Percentiles rank a stretch among this genome's conserved stretches.
phyloP scores from a whole-genome alignment of 2,113 vertebrate species.

The Suncus etruscus region DNA sequence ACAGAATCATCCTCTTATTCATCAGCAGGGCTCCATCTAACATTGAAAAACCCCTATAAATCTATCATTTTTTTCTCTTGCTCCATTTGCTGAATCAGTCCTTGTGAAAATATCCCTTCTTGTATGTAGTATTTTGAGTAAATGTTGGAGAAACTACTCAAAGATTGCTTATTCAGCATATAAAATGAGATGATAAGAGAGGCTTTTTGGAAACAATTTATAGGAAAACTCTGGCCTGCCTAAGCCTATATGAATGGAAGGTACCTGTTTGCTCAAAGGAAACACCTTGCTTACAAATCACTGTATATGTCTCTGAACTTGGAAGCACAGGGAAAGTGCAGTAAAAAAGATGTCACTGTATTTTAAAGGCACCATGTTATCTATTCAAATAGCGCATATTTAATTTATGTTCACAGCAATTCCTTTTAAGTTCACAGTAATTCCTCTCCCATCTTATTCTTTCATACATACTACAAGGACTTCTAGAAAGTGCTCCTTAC shows the following conservation, averaged over 20 bases:
- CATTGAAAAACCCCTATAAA: constrained; percentile 64
- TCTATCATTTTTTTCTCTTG: constrained; percentile 60
- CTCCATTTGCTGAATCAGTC: constrained; percentile 60
- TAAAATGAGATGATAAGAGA: constrained; percentile 55
- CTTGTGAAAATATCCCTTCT: constrained; percentile 60
- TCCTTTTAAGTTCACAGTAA: not conserved
- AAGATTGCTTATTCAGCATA: constrained; percentile 42
- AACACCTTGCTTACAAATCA: constrained; percentile 53
- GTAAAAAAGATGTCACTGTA: not conserved
- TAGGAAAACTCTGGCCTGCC: constrained; percentile 4
- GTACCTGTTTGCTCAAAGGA: constrained; percentile 52
- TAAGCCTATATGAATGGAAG: constrained; percentile 36
- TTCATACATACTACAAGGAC: constrained; percentile 67
- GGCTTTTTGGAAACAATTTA: constrained; percentile 63
- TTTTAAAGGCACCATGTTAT: constrained; percentile 39
- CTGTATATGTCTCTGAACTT: constrained; percentile 38
- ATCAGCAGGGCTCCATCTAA: constrained; percentile 56
- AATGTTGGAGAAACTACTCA: constrained; percentile 60
- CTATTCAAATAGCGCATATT: constrained; percentile 52
- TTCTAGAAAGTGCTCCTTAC: constrained; percentile 66
- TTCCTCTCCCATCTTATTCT: constrained; percentile 1
- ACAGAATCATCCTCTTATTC: constrained; percentile 41
- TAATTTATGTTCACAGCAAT: constrained; percentile 57
- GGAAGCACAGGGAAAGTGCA: not conserved
- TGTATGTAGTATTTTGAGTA: constrained; percentile 55